A percentile compares a stretch with the other conserved stretches of the same genome.
phyloP scores from a whole-genome alignment of 2,888 invertebrate genomes.

The Meiosimyza decipiens region DNA sequence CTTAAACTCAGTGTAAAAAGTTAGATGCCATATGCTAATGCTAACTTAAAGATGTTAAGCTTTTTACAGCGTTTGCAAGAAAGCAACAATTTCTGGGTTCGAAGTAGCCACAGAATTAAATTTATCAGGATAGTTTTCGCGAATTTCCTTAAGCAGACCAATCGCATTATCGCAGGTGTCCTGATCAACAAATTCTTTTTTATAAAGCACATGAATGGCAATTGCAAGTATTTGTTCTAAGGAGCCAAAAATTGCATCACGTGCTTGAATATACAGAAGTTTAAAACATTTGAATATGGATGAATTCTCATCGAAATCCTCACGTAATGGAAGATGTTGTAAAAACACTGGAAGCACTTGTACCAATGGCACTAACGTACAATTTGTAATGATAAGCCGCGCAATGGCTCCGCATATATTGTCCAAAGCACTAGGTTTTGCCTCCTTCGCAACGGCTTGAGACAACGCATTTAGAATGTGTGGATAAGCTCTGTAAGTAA shows the following conservation, averaged over 20 bases:
- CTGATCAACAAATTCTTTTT: conserved; percentile 68
- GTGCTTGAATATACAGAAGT: conserved; percentile 73
- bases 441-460: conserved; percentile 73
- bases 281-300: conserved; percentile 76
- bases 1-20: not conserved
- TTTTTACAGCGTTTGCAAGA: conserved; percentile 58
- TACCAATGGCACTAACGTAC: conserved; percentile 74
- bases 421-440: conserved; percentile 76
- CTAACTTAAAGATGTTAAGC: not conserved
- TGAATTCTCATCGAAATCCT: conserved; percentile 80
- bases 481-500: conserved; percentile 70
- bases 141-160: conserved; percentile 70
- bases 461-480: conserved; percentile 77
- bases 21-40: conserved; percentile 6
- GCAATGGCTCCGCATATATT: conserved; percentile 84
- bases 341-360: conserved; percentile 80
- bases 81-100: conserved; percentile 58
- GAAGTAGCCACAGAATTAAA: conserved; percentile 68
- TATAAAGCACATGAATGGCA: conserved; percentile 70
- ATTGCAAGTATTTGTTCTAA: conserved; percentile 70
- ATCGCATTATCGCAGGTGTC: conserved; percentile 59
- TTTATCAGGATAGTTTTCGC: conserved; percentile 71
- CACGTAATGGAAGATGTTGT: conserved; percentile 76
- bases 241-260: conserved; percentile 69
- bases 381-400: conserved; percentile 76